Base-by-base conservation (phyloP, 1,140 invertebrate species). In the Melanaphis sacchari region DNA sequence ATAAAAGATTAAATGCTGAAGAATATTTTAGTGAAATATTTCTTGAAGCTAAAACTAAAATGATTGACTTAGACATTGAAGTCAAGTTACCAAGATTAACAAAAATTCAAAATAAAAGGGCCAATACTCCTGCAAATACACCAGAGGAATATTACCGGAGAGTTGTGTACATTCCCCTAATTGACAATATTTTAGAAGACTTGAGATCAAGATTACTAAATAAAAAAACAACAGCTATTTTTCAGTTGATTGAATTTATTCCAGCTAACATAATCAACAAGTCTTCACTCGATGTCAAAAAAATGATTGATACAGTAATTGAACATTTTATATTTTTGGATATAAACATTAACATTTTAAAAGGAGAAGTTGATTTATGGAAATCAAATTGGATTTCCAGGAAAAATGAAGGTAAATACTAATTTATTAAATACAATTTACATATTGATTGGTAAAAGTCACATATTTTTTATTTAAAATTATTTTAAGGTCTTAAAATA, bases 181-280 rank as follows among this genome's bases (percentile, higher is more conserved):
- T 90, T 66, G 36, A 54, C n/a, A 54, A 52, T 90, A 54, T 90
- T 52, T 54, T 90, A 66, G 49, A 52, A 40, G 89, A 90, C n/a
- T 40, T 90, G 31, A 54, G n/a, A n/a, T 22, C 36, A 38, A 38
- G 49, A 36, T 90, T 90, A 6, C 31, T 46, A n/a, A 85, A 85
- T 43, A 26, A 85, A 41, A 85, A 43, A 85, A 85, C 41, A 31
- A 85, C 22, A 85, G 41, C 41, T 31, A 85, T 85, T 43, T 85
- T 85, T 85, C 26, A 43, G 40, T 43, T 85, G 31, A 85, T 85
- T 24, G 24, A 85, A 85, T 43, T 85, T 43, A 85, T 85, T 85
- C 41, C 84, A 43, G 22, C 40, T 31, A 85, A 85, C 26, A 85
- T 18, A 31, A 43, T 85, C 84, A 85, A 85, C 24, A 85, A 31